A percentile compares a stretch with the other conserved stretches of the same genome.
phyloP scores from a whole-genome alignment of 2,113 vertebrate genomes.

The Vulpes vulpes region DNA sequence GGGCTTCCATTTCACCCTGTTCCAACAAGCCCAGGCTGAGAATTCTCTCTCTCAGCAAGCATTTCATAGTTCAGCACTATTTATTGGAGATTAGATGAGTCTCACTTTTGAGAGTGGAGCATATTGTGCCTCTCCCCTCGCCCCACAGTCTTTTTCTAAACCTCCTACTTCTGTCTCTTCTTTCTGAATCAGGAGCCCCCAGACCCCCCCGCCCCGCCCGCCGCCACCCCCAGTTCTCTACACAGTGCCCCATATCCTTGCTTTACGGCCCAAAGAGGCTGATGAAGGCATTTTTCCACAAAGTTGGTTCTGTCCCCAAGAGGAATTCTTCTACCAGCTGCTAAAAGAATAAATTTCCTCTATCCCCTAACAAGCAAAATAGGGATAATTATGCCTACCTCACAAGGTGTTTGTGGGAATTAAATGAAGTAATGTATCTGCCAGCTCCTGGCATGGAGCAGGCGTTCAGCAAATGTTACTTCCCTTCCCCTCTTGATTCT shows the following conservation, averaged over 20 bases:
- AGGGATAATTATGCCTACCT: background rate
- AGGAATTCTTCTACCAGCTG: background rate
- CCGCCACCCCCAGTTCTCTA: background rate
- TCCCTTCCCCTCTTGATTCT: background rate
- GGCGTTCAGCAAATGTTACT: background rate
- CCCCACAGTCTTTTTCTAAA: background rate
- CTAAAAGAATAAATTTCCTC: conserved; percentile 27
- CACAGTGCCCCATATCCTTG: background rate
- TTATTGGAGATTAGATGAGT: background rate
- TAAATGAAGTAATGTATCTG: conserved; percentile 9
- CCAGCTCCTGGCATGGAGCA: background rate
- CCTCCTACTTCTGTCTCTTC: background rate
- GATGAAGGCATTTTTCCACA: background rate
- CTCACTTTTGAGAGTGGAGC: background rate
- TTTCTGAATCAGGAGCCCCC: background rate
- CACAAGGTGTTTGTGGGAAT: conserved; percentile 28
- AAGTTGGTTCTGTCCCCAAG: conserved; percentile 14
- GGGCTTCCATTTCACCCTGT: background rate
- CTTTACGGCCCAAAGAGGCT: background rate
- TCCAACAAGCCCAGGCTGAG: background rate
- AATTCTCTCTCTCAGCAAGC: conserved; percentile 17
- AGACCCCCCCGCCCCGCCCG: too few relatives aligned
- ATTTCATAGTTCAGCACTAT: background rate
- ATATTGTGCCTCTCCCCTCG: background rate
- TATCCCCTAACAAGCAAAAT: conserved; percentile 1